These are phyloP conservation scores for Agonopterix subpropinquella DNA, from an alignment of 2,888 invertebrate species.

Conservation along the genomic window DNA sequence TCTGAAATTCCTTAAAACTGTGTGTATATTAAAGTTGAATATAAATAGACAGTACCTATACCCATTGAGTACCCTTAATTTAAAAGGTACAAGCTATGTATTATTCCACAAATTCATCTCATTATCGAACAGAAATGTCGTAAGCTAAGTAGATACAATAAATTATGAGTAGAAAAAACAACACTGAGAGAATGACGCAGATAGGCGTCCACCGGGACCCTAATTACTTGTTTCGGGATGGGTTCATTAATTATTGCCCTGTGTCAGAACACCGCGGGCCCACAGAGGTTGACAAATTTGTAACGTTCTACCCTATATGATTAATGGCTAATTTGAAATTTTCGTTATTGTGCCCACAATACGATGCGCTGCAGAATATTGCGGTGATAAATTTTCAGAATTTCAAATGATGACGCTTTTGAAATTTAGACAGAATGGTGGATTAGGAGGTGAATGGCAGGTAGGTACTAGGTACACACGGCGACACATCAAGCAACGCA, in stretches of 20 bases:
- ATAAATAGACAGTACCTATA: too few relatives aligned
- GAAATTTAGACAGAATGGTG: too few relatives aligned
- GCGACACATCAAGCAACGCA: too few relatives aligned
- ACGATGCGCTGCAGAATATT: constrained; percentile 13
- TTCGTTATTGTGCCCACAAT: constrained; percentile 41
- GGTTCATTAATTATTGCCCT: constrained; percentile 50
- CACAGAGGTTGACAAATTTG: constrained; percentile 44
- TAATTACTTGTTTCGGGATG: constrained; percentile 34
- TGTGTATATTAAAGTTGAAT: too few relatives aligned
- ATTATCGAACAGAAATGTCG: too few relatives aligned
- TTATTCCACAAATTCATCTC: too few relatives aligned
- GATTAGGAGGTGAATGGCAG: too few relatives aligned
- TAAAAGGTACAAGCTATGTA: too few relatives aligned
- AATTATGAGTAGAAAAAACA: constrained; percentile 8
- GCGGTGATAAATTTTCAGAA: constrained; percentile 17
- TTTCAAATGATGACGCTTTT: neutral
- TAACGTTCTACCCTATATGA: constrained; percentile 36
- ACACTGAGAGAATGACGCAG: constrained; percentile 8
- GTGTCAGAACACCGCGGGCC: constrained; percentile 25
- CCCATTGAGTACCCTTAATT: too few relatives aligned
- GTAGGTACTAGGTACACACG: too few relatives aligned
- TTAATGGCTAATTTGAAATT: constrained; percentile 47
- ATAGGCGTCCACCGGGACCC: constrained; percentile 18
- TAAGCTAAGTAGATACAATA: too few relatives aligned
- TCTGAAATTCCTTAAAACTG: too few relatives aligned